Evolutionary conservation across 2,888 invertebrate species (phyloP), one percentile per base, ranked within the genome.

Genomic region (Timandra comae): DNA sequence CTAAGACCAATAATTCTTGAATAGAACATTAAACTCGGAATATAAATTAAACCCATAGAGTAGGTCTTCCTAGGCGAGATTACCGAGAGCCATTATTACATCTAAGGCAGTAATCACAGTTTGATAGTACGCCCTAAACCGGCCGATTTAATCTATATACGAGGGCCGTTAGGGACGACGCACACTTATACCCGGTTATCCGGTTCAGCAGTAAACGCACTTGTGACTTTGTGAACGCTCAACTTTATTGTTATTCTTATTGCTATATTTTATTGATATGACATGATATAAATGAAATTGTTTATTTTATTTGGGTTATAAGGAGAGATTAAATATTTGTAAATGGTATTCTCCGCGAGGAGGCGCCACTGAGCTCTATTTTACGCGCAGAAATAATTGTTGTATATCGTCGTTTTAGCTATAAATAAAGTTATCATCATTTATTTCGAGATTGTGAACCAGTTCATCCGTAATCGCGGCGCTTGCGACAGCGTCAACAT

Each of bases 111-210:
- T 43, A 43, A 56, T 49, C 48, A 46, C 35, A 40, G 44, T 55
- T 56, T 53, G 57, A 57, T 49, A 45, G 54, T 48, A 56, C 53
- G 41, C 42, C 49, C 49, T 52, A 47, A 54, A 60, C 49, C 45
- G 49, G 58, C 60, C 75, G 68, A 63, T 69, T 67, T 58, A 56
- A 51, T 50, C 67, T 71, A 75, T 72, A 73, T 73, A 75, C 60
- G 66, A 50, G 49, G 44, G 32, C 52, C 43, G 46, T 52, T 52
- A 52, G 53, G 63, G 62, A 57, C 62, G 48, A 46, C 56, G 46
- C 37, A 44, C 46, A 49, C 16, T 1, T 1, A 16, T 6, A 6
- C 16, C 16, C 16, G 16, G 16, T 6, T 16, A 16, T 16, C 25
- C 33, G n/a, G 37, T 34, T 35, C 22, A 30, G 23, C 33, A 13